These are phyloP conservation scores for Melanerpes formicivorus DNA, from an alignment of 2,113 vertebrate species.

Conservation along the genomic window DNA sequence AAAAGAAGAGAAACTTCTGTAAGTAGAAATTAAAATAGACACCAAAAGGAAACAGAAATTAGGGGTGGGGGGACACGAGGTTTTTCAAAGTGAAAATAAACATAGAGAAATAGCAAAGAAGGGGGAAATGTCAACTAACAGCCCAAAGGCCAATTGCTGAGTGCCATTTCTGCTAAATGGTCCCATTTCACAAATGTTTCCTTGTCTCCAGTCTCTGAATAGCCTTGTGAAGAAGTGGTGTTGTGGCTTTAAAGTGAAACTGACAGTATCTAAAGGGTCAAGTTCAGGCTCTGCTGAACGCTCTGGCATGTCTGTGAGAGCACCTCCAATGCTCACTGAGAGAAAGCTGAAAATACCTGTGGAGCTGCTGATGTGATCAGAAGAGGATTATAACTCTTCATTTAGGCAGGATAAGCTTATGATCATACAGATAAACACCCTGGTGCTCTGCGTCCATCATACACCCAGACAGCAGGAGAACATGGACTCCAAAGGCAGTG, in stretches of 20 bases:
- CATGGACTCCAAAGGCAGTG: not conserved
- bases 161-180: not conserved
- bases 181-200: rapidly evolving
- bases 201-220: not conserved
- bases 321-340: rapidly evolving
- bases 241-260: not conserved
- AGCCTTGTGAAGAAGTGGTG: not conserved
- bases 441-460: rapidly evolving
- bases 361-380: not conserved
- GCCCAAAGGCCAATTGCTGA: not conserved
- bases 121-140: not conserved
- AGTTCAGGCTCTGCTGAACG: not conserved
- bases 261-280: not conserved
- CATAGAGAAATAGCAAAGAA: not conserved
- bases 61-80: not conserved
- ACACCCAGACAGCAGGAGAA: not conserved
- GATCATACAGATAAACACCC: not conserved
- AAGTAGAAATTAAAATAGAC: not conserved
- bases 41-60: slow-evolving; percentile 38
- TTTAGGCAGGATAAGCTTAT: not conserved
- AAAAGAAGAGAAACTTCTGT: not conserved
- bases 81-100: slow-evolving; percentile 36
- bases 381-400: not conserved
- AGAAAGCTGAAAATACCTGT: not conserved
- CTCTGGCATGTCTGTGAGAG: not conserved